Evolutionary conservation across 2,797 vertebrate species (phyloP).

Genomic region (Kryptopterus vitreolus): DNA sequence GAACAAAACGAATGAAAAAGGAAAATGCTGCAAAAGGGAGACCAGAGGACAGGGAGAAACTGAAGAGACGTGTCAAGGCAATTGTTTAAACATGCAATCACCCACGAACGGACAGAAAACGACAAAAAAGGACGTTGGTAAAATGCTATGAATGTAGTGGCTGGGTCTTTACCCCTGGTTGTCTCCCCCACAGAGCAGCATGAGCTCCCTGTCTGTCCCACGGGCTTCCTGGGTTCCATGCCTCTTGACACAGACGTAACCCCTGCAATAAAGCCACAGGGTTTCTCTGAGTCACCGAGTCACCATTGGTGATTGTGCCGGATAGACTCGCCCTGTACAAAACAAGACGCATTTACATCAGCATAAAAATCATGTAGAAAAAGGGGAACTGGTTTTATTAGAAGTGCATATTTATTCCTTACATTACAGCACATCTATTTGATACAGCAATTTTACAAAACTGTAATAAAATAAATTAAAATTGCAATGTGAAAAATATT

Average conservation of each 20-base stretch:
- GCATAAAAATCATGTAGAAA: not conserved
- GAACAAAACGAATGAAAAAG: not conserved
- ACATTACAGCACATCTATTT: too few species aligned
- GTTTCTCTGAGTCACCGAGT: constrained; percentile 44
- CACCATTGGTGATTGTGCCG: constrained; percentile 59
- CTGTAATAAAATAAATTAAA: too few species aligned
- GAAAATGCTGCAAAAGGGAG: not conserved
- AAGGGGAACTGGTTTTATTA: not conserved
- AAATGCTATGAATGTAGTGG: not conserved
- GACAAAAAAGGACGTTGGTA: not conserved
- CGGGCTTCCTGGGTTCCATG: constrained; percentile 70
- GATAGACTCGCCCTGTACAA: constrained; percentile 12
- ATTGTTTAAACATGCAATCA: not conserved
- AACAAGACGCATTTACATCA: not conserved
- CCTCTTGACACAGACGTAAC: constrained; percentile 67
- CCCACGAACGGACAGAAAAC: not conserved
- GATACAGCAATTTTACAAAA: too few species aligned
- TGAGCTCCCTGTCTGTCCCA: constrained; percentile 69
- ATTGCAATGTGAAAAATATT: too few species aligned
- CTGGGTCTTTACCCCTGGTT: constrained; percentile 66
- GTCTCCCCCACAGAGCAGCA: constrained; percentile 64
- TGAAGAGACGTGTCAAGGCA: not conserved
- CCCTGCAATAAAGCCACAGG: constrained; percentile 63
- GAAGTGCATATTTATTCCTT: not conserved
- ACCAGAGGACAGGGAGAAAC: not conserved